A percentile compares a stretch with the other conserved stretches of the same genome.
Conservation (phyloP, 2,797 vertebrate genomes). For the Agapornis canus region DNA sequence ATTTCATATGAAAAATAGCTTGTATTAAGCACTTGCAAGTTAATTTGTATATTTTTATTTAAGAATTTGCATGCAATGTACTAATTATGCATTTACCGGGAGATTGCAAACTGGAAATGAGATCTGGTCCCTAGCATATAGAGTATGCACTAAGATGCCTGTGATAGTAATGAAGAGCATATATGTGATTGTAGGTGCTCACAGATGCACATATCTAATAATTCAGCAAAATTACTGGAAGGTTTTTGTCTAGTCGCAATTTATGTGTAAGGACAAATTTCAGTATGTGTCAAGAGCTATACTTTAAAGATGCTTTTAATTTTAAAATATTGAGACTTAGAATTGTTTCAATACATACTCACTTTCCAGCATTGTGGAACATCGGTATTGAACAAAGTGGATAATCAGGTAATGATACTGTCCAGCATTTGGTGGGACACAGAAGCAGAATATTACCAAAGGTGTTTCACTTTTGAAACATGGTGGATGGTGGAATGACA, state of each 20-base stretch:
- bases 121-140: background rate
- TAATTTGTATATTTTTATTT: background rate
- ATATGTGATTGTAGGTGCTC: background rate
- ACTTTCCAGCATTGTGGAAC: background rate
- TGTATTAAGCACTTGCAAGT: background rate
- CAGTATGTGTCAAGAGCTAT: background rate
- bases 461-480: background rate
- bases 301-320: background rate
- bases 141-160: background rate
- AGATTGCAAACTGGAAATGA: background rate
- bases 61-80: background rate
- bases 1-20: background rate
- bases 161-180: background rate
- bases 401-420: background rate
- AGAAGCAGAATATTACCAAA: background rate
- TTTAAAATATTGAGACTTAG: background rate
- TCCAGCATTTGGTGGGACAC: background rate
- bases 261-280: background rate
- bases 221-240: background rate
- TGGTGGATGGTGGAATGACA: fast-evolving
- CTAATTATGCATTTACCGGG: background rate
- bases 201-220: fast-evolving
- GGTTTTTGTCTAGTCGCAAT: background rate
- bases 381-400: background rate
- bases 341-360: background rate